Percentiles rank a stretch among this genome's conserved stretches.
phyloP scores from a whole-genome alignment of 2,113 vertebrate genomes.

The Cryptotis parvus region DNA sequence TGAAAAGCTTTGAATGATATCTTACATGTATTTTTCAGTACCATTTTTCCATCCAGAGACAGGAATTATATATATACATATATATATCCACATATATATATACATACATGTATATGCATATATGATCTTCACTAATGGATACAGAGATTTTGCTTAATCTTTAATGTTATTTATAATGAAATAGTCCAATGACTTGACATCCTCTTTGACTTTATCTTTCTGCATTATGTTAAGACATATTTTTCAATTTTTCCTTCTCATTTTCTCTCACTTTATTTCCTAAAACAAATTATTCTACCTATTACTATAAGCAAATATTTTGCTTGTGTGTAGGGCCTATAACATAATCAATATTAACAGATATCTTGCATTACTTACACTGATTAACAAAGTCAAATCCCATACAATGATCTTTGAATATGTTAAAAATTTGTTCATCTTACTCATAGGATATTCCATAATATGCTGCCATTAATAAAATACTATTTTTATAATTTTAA shows the following conservation, averaged over 20 bases:
- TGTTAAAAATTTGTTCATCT: background rate
- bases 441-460: background rate
- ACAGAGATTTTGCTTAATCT: background rate
- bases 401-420: background rate
- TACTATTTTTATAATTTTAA: slow-evolving; percentile 3
- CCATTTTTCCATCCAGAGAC: background rate
- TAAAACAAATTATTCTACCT: background rate
- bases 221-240: background rate
- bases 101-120: too few relatives aligned
- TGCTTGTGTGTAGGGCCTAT: background rate
- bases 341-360: background rate
- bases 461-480: background rate
- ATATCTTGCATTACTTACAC: background rate
- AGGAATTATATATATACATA: too few relatives aligned
- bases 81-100: background rate
- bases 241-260: background rate
- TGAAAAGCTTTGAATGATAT: background rate
- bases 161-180: background rate
- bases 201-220: background rate
- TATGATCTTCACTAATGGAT: background rate
- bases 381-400: background rate
- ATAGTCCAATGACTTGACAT: background rate
- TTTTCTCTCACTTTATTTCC: background rate
- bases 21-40: background rate
- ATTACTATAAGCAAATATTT: background rate